phyloP scores from a whole-genome alignment of 1,140 invertebrate genomes.

The Penaeus chinensis region DNA sequence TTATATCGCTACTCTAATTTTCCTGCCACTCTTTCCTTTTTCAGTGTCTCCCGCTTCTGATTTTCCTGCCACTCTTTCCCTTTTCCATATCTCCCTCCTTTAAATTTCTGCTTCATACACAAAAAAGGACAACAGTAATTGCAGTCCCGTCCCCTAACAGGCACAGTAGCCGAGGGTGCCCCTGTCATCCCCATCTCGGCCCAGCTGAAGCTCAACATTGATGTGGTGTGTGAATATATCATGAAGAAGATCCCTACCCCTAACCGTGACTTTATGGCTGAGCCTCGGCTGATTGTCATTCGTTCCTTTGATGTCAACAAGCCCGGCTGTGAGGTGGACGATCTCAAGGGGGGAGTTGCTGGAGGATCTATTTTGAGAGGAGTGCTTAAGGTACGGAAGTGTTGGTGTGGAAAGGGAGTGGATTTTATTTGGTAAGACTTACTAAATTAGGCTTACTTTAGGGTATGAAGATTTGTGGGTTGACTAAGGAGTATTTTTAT shows the following conservation, averaged over 20 bases:
- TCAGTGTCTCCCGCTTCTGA: background rate
- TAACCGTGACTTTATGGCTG: slow-evolving; percentile 91
- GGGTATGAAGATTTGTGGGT: no score
- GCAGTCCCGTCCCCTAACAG: slow-evolving; percentile 66
- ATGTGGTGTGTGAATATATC: slow-evolving; percentile 98
- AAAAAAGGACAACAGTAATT: background rate
- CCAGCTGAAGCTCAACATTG: slow-evolving; percentile 99
- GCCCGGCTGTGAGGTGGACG: slow-evolving; percentile 98
- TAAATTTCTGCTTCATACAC: background rate
- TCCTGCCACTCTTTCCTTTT: no score
- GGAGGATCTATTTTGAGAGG: slow-evolving; percentile 97
- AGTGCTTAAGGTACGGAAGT: slow-evolving; percentile 82
- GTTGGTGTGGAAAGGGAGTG: no score
- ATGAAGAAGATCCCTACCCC: slow-evolving; percentile 98
- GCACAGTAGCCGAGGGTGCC: slow-evolving; percentile 98
- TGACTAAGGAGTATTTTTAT: no score
- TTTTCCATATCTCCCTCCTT: background rate
- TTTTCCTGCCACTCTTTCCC: background rate
- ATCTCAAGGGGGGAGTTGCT: slow-evolving; percentile 97
- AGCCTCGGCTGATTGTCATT: slow-evolving; percentile 98
- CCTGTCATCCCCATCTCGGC: slow-evolving; percentile 99
- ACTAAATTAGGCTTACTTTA: no score
- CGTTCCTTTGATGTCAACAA: slow-evolving; percentile 99
- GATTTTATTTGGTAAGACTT: no score
- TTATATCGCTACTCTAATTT: no score